Conservation (phyloP, 2,113 vertebrate genomes). For the Leptodactylus fuscus region DNA sequence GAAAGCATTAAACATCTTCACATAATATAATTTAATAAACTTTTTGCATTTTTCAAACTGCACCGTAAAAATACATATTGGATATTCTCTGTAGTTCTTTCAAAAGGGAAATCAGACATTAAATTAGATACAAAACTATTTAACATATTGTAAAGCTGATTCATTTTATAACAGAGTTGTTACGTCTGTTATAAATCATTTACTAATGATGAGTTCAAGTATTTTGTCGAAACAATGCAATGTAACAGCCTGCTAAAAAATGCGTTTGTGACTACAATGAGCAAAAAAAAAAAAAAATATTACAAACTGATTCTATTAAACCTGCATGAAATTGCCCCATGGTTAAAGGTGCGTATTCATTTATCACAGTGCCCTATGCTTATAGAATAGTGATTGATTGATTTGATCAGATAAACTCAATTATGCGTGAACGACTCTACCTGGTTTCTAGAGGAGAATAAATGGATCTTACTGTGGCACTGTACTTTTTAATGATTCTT, state of each 20-base stretch:
- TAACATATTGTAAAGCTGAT: too few relatives aligned
- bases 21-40: too few relatives aligned
- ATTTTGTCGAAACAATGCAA: slow-evolving; percentile 7
- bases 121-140: too few relatives aligned
- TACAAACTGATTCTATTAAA: slow-evolving; percentile 1
- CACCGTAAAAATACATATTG: too few relatives aligned
- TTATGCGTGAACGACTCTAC: slow-evolving; percentile 30
- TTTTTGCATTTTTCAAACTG: too few relatives aligned
- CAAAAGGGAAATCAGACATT: too few relatives aligned
- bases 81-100: too few relatives aligned
- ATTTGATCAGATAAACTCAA: slow-evolving; percentile 44
- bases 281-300: slow-evolving; percentile 2
- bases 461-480: slow-evolving; percentile 16
- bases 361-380: background rate
- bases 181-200: background rate
- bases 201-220: background rate
- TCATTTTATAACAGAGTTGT: too few relatives aligned
- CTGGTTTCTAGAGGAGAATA: slow-evolving; percentile 20
- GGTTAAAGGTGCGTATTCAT: background rate
- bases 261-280: background rate
- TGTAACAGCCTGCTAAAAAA: background rate
- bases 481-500: slow-evolving; percentile 31
- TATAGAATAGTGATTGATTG: slow-evolving; percentile 32
- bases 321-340: slow-evolving; percentile 6
- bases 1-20: too few relatives aligned